Base-by-base conservation (phyloP, 2,888 invertebrate species). In the Agapostemon virescens region DNA sequence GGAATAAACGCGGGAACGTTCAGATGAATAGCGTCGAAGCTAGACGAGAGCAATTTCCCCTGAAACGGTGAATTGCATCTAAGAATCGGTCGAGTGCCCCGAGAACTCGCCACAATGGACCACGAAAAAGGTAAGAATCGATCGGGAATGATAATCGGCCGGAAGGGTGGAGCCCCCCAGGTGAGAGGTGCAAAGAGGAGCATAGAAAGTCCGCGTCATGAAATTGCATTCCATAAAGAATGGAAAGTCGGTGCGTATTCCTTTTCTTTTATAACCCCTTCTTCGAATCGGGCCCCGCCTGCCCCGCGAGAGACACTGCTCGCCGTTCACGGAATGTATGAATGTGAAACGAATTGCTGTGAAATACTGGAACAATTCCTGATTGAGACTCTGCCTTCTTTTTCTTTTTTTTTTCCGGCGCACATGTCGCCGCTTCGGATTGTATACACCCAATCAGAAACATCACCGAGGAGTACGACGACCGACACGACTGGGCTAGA, bases 401-500 rank as follows among this genome's bases (percentile, higher is more conserved):
- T 1, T 2, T 4, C 5, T 3, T 26, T 40, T 17, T 64, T 36
- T 38, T 38, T 33, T 64, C 61, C 63, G 80, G 11, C 36, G 33
- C 64, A 76, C 17, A 20, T n/a, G 45, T 45, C 69, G 66, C 20
- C 72, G 42, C 49, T 52, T 52, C 68, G 11, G 67, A 61, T 52
- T 42, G 67, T 66, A 64, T 69, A 67, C 69, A 30, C 61, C 42
- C 73, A 74, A 85, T 74, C 76, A 23, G 63, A 71, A 67, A 67
- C 61, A 83, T 84, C 70, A 70, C 49, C 71, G 68, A 78, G 17
- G 77, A 86, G 82, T 76, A 84, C 84, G 81, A 87, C 80, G 85
- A 84, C 80, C 79, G 79, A 69, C n/a, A n/a, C 80, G 69, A 67
- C 76, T 73, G 73, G 81, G 86, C 88, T 90, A 90, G 90, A 92